Evolutionary conservation across 2,888 invertebrate genomes (phyloP).

Genomic region (Apotomis turbidana): DNA sequence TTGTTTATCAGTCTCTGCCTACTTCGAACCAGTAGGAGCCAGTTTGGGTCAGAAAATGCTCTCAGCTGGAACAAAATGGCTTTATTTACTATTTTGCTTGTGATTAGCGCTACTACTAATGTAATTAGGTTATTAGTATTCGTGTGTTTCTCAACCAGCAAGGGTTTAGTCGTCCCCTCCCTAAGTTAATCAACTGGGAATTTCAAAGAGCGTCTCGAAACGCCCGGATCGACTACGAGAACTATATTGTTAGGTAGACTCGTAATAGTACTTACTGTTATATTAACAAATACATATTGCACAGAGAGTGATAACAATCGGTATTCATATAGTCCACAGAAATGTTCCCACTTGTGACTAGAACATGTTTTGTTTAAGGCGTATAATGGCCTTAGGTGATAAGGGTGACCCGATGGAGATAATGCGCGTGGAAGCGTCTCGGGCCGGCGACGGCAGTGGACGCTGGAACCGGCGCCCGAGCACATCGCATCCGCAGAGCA

Average conservation of each 20-base stretch:
- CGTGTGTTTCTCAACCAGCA: no score
- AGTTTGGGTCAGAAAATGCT: background rate
- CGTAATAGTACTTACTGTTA: background rate
- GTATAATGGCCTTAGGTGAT: constrained; percentile 68
- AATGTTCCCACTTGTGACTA: constrained; percentile 43
- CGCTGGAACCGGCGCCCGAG: constrained; percentile 44
- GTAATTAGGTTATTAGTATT: background rate
- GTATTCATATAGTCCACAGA: constrained; percentile 15
- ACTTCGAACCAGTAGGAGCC: constrained; percentile 5
- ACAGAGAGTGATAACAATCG: constrained; percentile 6
- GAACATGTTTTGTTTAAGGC: constrained; percentile 60
- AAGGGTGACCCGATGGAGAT: constrained; percentile 73
- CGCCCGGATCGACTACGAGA: background rate
- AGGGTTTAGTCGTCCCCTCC: no score
- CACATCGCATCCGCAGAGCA: constrained; percentile 53
- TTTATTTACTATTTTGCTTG: constrained; percentile 6
- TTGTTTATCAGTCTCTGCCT: background rate
- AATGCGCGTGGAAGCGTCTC: constrained; percentile 56
- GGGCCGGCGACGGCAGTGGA: constrained; percentile 43
- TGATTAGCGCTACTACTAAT: background rate
- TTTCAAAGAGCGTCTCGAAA: background rate
- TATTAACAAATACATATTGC: constrained; percentile 3
- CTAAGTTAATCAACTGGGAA: background rate
- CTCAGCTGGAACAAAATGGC: background rate
- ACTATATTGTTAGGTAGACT: constrained; percentile 1